These are phyloP conservation scores for Percopsis omiscomaycus DNA, from an alignment of 2,797 vertebrate species.

Conservation along the genomic window DNA sequence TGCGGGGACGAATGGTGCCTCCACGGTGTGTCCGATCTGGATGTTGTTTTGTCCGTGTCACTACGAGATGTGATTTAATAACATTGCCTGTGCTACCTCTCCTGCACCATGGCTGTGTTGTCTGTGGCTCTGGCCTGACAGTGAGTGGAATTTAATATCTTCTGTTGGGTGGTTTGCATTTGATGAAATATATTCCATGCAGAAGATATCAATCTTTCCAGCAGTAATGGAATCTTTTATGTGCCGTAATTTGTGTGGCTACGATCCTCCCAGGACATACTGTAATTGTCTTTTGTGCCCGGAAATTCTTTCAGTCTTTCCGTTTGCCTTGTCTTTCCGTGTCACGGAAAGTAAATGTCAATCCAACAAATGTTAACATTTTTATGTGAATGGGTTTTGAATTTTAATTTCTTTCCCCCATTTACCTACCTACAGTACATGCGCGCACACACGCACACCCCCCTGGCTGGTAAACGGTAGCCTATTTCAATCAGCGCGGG, in stretches of 20 bases:
- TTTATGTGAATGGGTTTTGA: background rate
- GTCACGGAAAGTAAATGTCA: too few species aligned
- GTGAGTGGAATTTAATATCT: conserved; percentile 55
- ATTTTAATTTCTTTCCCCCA: too few species aligned
- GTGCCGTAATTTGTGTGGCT: conserved; percentile 52
- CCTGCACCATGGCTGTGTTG: background rate
- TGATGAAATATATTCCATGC: conserved; percentile 44
- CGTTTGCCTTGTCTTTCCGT: too few species aligned
- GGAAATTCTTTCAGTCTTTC: too few species aligned
- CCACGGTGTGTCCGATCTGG: background rate
- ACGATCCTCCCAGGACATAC: conserved; percentile 42
- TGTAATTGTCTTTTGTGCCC: conserved; percentile 34
- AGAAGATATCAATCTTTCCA: conserved; percentile 51
- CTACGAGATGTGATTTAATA: conserved; percentile 23
- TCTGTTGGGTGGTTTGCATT: conserved; percentile 50
- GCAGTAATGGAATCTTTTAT: conserved; percentile 67
- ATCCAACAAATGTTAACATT: background rate
- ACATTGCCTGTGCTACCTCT: background rate
- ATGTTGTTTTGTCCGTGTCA: conserved; percentile 8
- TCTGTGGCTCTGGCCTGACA: conserved; percentile 50
- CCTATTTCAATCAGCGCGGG: conserved; percentile 29
- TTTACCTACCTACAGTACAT: background rate
- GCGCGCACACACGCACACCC: background rate
- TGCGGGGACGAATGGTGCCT: too few species aligned
- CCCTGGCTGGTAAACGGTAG: conserved; percentile 16